These are phyloP conservation scores for Megaleporinus macrocephalus DNA, from an alignment of 2,113 vertebrate genomes.

Conservation along the genomic window DNA sequence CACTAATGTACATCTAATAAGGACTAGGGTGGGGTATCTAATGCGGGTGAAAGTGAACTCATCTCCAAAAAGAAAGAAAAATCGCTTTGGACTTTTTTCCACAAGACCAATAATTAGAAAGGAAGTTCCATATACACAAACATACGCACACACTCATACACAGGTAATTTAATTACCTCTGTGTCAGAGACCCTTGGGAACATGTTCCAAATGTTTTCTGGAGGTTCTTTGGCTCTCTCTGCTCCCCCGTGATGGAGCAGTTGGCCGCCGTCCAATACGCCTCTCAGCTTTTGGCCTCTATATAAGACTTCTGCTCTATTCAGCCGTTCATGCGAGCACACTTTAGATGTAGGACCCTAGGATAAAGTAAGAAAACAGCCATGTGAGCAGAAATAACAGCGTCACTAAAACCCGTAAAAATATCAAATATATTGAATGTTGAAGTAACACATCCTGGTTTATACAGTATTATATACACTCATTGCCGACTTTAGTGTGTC, in stretches of 20 bases:
- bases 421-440: no score
- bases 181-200: slow-evolving; percentile 46
- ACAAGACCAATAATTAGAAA: slow-evolving; percentile 37
- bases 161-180: slow-evolving; percentile 56
- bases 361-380: slow-evolving; percentile 8
- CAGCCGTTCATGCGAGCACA: slow-evolving; percentile 29
- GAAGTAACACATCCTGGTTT: no score
- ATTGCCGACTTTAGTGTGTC: no score
- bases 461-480: no score
- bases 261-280: slow-evolving; percentile 51
- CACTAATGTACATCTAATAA: no score
- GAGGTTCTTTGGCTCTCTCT: slow-evolving; percentile 53
- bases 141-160: background rate
- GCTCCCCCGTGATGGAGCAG: slow-evolving; percentile 53
- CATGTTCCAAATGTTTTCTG: slow-evolving; percentile 56
- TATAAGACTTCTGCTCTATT: slow-evolving; percentile 47
- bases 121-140: slow-evolving; percentile 24
- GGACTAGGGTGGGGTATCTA: no score
- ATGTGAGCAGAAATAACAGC: background rate
- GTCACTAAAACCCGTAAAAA: background rate
- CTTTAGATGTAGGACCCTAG: slow-evolving; percentile 21
- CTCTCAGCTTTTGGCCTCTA: slow-evolving; percentile 50
- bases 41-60: no score
- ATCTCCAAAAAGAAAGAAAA: background rate
- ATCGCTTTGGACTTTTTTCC: background rate